phyloP scores from a whole-genome alignment of 2,888 invertebrate species.

The Atethmia centrago region DNA sequence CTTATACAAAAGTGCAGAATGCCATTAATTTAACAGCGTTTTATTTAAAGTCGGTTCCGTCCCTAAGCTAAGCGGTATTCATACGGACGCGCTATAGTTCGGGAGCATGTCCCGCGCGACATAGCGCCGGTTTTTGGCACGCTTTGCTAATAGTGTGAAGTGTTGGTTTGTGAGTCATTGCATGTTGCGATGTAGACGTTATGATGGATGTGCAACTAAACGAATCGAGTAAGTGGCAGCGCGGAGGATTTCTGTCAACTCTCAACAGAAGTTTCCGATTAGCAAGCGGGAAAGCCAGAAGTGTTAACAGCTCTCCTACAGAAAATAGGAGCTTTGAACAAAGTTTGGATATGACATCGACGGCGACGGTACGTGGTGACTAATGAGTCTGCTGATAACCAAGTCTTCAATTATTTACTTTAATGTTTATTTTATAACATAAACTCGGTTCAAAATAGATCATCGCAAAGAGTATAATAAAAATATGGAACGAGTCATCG shows the following conservation, averaged over 20 bases:
- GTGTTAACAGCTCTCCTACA: conserved; percentile 74
- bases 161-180: conserved; percentile 83
- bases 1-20: conserved; percentile 60
- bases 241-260: conserved; percentile 86
- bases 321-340: conserved; percentile 79
- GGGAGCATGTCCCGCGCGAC: conserved; percentile 66
- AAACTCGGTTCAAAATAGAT: conserved; percentile 17
- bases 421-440: conserved; percentile 40
- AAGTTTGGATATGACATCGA: conserved; percentile 74
- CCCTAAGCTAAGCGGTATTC: conserved; percentile 43
- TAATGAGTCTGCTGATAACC: conserved; percentile 49
- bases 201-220: conserved; percentile 86
- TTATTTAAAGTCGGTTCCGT: conserved; percentile 54
- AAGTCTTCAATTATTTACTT: conserved; percentile 39
- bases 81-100: conserved; percentile 65
- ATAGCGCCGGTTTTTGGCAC: conserved; percentile 80
- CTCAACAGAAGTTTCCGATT: conserved; percentile 88
- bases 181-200: conserved; percentile 83
- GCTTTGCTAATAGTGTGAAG: conserved; percentile 78
- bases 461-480: no score
- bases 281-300: conserved; percentile 79
- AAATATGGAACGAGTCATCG: conserved; percentile 28
- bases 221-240: conserved; percentile 86
- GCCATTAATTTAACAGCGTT: conserved; percentile 64
- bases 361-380: conserved; percentile 73